phyloP scores from a whole-genome alignment of 1,140 invertebrate species.

The Trichonephila inaurata region DNA sequence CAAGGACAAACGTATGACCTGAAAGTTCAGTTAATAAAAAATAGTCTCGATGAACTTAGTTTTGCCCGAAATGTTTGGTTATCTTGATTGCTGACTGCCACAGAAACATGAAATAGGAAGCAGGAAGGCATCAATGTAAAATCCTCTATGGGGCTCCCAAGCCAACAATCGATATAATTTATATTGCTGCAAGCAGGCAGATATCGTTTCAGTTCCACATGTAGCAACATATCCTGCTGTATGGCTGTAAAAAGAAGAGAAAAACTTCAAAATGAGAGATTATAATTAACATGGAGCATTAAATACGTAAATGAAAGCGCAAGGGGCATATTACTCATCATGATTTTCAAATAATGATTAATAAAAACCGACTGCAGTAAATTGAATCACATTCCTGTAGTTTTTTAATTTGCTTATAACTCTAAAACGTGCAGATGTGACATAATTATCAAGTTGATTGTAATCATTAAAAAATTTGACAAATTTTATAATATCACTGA shows the following conservation, averaged over 20 bases:
- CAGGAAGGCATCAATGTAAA: constrained; percentile 92
- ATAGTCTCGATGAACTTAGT: background rate
- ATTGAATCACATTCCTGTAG: too few relatives aligned
- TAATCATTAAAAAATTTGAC: too few relatives aligned
- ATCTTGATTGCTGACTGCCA: constrained; percentile 65
- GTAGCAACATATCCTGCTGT: constrained; percentile 84
- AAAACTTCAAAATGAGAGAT: background rate
- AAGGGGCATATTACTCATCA: too few relatives aligned
- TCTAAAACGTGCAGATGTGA: too few relatives aligned
- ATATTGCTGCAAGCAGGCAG: constrained; percentile 89
- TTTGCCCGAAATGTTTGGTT: background rate
- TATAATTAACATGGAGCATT: too few relatives aligned
- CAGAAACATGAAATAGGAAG: constrained; percentile 92
- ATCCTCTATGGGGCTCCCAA: constrained; percentile 89
- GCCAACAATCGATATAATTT: constrained; percentile 91
- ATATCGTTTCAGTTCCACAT: constrained; percentile 85
- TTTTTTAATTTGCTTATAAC: too few relatives aligned
- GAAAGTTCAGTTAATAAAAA: background rate
- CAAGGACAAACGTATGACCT: background rate
- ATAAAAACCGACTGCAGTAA: too few relatives aligned
- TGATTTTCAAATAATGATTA: too few relatives aligned
- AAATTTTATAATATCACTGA: too few relatives aligned
- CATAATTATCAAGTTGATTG: too few relatives aligned
- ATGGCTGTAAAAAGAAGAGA: constrained; percentile 38
- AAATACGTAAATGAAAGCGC: too few relatives aligned